These are phyloP conservation scores for Cantharis flavilabris DNA, from an alignment of 2,888 invertebrate genomes.

Conservation along the genomic window DNA sequence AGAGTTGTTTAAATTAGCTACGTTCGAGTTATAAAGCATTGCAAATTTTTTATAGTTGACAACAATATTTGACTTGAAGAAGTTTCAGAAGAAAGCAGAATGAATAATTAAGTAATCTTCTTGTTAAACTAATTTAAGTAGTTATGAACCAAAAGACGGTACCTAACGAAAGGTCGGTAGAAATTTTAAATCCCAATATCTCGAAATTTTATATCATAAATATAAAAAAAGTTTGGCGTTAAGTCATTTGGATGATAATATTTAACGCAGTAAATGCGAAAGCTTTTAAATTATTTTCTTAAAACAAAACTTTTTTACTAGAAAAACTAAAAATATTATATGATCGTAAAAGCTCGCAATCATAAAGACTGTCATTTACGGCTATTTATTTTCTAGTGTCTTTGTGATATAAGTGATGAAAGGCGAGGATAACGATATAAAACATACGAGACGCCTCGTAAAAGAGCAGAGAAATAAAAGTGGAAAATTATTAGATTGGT, in stretches of 20 bases:
- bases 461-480: slow-evolving; percentile 42
- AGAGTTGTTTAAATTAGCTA: too few species aligned
- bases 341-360: slow-evolving; percentile 27
- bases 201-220: not conserved
- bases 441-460: slow-evolving; percentile 41
- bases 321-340: slow-evolving; percentile 22
- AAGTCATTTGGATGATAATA: not conserved
- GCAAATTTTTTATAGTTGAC: too few species aligned
- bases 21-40: too few species aligned
- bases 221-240: not conserved
- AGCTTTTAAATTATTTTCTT: not conserved
- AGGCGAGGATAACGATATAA: slow-evolving; percentile 35
- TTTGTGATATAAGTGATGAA: slow-evolving; percentile 33
- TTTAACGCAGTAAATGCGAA: not conserved
- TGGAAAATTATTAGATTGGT: slow-evolving; percentile 47
- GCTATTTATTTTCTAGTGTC: slow-evolving; percentile 31
- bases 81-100: not conserved
- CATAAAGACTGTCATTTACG: slow-evolving; percentile 29
- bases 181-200: not conserved
- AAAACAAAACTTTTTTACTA: not conserved
- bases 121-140: not conserved
- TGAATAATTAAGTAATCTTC: not conserved
- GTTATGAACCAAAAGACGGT: not conserved
- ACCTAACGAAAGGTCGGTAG: not conserved
- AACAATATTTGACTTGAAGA: not conserved